phyloP scores from a whole-genome alignment of 2,888 invertebrate species.

The Xestia rhomboidea region DNA sequence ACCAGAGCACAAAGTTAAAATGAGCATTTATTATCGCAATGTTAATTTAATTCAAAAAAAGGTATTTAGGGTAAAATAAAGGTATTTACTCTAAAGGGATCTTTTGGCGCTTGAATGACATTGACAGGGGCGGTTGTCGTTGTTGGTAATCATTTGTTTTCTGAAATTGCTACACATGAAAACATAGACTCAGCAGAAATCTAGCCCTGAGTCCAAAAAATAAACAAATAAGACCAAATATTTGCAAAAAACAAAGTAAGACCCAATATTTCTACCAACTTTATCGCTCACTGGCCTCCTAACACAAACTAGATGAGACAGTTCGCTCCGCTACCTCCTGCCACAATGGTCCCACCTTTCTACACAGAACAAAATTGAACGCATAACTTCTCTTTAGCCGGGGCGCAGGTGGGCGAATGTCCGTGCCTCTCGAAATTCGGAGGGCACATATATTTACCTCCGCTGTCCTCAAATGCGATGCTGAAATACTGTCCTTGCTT shows the following conservation, averaged over 20 bases:
- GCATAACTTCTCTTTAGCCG: conserved; percentile 79
- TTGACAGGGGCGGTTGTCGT: not conserved
- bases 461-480: conserved; percentile 56
- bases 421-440: conserved; percentile 67
- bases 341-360: conserved; percentile 34
- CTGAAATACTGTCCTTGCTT: conserved; percentile 64
- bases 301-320: conserved; percentile 36
- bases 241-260: not conserved
- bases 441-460: conserved; percentile 65
- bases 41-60: not conserved
- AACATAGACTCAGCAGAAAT: not conserved
- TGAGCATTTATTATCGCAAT: not conserved
- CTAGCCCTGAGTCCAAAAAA: not conserved
- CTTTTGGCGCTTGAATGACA: not conserved
- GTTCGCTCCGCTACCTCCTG: conserved; percentile 40
- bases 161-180: too few relatives aligned
- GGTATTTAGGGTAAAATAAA: not conserved
- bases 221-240: not conserved
- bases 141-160: not conserved
- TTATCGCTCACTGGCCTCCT: conserved; percentile 23
- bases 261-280: conserved; percentile 1
- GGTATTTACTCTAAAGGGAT: not conserved
- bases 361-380: conserved; percentile 76
- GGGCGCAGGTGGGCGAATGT: conserved; percentile 75
- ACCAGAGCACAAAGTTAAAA: not conserved